phyloP scores from a whole-genome alignment of 2,113 vertebrate genomes.

The Nothocercus julius region DNA sequence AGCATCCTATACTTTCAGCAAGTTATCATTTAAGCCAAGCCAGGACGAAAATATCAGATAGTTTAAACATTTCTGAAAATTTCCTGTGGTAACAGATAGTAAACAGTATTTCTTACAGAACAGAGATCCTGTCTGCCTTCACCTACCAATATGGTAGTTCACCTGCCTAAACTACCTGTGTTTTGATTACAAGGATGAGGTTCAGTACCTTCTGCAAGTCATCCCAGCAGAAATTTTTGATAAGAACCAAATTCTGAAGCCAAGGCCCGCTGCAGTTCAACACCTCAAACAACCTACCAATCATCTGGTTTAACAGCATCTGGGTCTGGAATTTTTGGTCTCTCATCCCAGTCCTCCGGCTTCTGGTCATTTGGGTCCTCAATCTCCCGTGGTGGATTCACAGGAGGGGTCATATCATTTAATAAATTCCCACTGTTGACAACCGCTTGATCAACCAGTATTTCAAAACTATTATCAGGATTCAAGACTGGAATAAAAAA shows the following conservation, averaged over 20 bases:
- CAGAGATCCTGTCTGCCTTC: neutral
- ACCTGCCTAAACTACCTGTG: neutral
- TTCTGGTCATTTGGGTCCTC: constrained; percentile 96
- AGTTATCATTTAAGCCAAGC: neutral
- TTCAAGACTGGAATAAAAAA: constrained; percentile 85
- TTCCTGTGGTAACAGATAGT: neutral
- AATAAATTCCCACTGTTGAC: constrained; percentile 94
- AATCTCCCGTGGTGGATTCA: constrained; percentile 93
- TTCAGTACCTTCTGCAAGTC: neutral
- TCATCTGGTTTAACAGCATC: constrained; percentile 94
- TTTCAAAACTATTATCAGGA: constrained; percentile 95
- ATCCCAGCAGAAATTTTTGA: neutral
- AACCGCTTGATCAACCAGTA: constrained; percentile 91
- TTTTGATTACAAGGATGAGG: neutral
- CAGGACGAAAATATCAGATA: neutral
- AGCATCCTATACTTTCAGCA: neutral
- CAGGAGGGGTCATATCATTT: constrained; percentile 90
- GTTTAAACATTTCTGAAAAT: neutral
- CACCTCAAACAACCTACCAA: constrained; percentile 80
- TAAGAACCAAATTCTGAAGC: neutral
- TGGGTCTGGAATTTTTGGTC: constrained; percentile 95
- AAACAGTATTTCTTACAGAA: neutral
- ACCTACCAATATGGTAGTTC: neutral
- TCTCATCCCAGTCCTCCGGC: constrained; percentile 98
- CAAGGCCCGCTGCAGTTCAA: neutral